phyloP scores from a whole-genome alignment of 2,113 vertebrate genomes.

The Nycticorax nycticorax region DNA sequence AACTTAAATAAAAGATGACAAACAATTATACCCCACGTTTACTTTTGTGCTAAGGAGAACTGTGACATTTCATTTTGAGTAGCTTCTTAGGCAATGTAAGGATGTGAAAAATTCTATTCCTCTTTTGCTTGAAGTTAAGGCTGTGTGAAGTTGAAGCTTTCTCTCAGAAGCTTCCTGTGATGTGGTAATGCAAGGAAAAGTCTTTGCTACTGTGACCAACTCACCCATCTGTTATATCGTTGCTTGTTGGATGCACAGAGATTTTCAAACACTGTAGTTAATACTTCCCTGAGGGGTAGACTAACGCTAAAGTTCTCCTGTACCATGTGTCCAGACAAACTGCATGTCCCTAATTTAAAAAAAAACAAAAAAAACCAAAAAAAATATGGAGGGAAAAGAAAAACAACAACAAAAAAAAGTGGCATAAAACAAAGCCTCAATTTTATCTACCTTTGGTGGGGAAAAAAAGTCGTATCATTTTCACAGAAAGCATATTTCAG shows the following conservation, averaged over 20 bases:
- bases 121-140: slow-evolving; percentile 38
- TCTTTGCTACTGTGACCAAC: slow-evolving; percentile 10
- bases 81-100: background rate
- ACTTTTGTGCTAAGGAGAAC: slow-evolving; percentile 21
- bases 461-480: fast-evolving
- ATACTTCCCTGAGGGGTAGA: background rate
- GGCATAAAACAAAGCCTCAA: fast-evolving
- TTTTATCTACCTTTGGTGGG: background rate
- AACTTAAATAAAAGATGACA: slow-evolving; percentile 40
- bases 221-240: background rate
- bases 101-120: background rate
- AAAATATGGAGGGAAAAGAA: fast-evolving
- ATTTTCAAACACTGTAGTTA: background rate
- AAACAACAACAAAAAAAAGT: fast-evolving
- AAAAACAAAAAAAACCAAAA: too few species aligned
- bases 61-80: slow-evolving; percentile 16
- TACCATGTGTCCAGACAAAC: background rate
- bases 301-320: background rate
- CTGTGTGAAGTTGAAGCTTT: slow-evolving; percentile 17
- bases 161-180: slow-evolving; percentile 38
- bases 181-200: slow-evolving; percentile 27
- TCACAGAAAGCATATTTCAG: background rate
- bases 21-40: background rate
- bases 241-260: background rate
- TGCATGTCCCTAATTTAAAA: background rate